Evolutionary conservation across 2,797 vertebrate genomes (phyloP), one percentile per base, ranked within the genome.

Genomic region (Acridotheres tristis): DNA sequence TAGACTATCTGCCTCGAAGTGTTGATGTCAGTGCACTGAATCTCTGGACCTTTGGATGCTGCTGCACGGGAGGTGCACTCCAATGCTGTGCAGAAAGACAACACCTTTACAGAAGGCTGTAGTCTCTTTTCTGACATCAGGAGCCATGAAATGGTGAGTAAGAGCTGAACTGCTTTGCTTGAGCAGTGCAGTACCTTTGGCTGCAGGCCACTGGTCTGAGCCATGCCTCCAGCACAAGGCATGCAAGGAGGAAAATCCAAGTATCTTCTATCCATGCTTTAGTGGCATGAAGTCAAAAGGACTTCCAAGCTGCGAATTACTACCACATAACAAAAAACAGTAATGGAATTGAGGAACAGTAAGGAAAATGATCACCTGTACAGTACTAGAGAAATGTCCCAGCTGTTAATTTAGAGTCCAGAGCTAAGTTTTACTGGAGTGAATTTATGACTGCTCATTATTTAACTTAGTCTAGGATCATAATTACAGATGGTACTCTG

Each of bases 401-500:
- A 92, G 76, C 57, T 81, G 29, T 84, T 92, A 90, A 95, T 96
- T 89, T 78, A 68, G 81, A 96, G 84, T 95, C 95, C 57, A 83
- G 96, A 91, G 82, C 75, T 90, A 95, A 95, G 86, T 94, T 90
- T 94, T 89, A 93, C 48, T 82, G 59, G 58, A 88, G 85, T 67
- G 59, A 94, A 96, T 94, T 94, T 94, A 95, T 89, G 95, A 89
- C 94, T 97, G 89, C 87, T 96, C 88, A 63, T 96, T 97, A 94
- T 93, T 97, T 94, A 97, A 96, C 53, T 26, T 95, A 87, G 93
- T 43, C 91, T 89, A 78, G 87, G 59, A 76, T 97, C 82, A 66
- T 97, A 97, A 96, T 97, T 97, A 97, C 95, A 97, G 95, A 95
- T 59, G 58, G 90, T 94, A 95, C 88, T 88, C 73, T 16, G 82